Conservation (phyloP, 2,113 vertebrate genomes). For the Catagonus wagneri region DNA sequence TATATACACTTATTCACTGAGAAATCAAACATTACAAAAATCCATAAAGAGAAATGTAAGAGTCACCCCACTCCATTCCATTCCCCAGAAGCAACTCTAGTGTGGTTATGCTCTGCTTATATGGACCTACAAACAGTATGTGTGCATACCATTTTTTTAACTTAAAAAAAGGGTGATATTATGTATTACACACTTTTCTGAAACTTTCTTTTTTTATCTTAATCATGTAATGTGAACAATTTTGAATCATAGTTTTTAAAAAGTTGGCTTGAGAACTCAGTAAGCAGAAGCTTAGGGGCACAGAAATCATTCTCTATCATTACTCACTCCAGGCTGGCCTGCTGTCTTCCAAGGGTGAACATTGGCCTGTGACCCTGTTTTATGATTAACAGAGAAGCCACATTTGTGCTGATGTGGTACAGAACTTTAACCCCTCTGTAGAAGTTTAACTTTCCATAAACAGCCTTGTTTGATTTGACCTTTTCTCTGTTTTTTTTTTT, state of each 20-base stretch:
- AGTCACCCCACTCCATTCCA: neutral
- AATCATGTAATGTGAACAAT: conserved; percentile 8
- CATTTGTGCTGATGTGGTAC: conserved; percentile 77
- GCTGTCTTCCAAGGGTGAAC: neutral
- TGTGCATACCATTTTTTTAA: neutral
- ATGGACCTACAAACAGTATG: neutral
- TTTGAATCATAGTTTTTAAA: neutral
- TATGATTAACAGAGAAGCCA: conserved; percentile 82
- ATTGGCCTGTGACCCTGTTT: conserved; percentile 68
- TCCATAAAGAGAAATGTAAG: neutral
- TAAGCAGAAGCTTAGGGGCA: neutral
- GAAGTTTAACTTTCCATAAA: conserved; percentile 74
- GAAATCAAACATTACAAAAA: conserved; percentile 27
- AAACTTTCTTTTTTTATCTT: neutral
- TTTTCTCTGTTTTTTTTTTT: neutral
- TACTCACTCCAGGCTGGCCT: neutral
- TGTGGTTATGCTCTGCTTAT: neutral
- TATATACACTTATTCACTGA: neutral
- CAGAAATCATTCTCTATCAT: neutral
- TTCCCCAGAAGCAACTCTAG: neutral
- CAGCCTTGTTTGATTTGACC: conserved; percentile 63
- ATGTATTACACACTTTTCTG: conserved; percentile 13
- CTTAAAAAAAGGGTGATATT: neutral
- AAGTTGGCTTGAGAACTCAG: neutral
- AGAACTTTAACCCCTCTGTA: conserved; percentile 73